Conservation (phyloP, 2,888 invertebrate genomes). For the Ochropleura plecta region DNA sequence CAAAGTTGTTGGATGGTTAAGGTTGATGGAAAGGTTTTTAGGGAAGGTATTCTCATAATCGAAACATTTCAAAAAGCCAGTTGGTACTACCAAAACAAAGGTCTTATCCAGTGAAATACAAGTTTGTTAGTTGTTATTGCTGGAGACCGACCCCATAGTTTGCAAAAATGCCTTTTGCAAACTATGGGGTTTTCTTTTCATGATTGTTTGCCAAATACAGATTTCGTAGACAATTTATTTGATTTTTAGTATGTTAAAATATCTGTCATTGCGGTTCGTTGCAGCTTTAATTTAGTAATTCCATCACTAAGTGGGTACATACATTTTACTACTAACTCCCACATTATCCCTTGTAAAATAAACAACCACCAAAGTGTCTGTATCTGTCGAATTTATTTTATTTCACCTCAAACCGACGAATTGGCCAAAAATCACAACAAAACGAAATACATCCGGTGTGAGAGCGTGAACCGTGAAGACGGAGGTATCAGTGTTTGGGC, state of each 20-base stretch:
- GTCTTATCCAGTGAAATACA: background rate
- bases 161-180: too few species aligned
- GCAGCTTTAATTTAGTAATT: too few species aligned
- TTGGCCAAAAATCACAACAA: constrained; percentile 27
- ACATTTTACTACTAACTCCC: too few species aligned
- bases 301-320: too few species aligned
- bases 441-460: constrained; percentile 13
- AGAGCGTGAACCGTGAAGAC: constrained; percentile 26
- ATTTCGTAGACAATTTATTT: background rate
- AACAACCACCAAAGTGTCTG: background rate
- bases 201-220: background rate
- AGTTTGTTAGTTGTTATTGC: too few species aligned
- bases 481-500: constrained; percentile 22
- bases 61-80: background rate
- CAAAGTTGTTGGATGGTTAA: background rate
- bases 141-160: background rate
- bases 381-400: background rate
- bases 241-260: background rate
- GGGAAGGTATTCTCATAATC: constrained; percentile 1
- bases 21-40: background rate
- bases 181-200: too few species aligned
- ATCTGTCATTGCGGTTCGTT: too few species aligned
- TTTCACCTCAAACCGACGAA: background rate
- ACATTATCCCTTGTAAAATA: constrained; percentile 6
- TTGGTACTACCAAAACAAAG: background rate